Conservation (phyloP, 2,888 invertebrate species). For the Hipparchia sbordonii region DNA sequence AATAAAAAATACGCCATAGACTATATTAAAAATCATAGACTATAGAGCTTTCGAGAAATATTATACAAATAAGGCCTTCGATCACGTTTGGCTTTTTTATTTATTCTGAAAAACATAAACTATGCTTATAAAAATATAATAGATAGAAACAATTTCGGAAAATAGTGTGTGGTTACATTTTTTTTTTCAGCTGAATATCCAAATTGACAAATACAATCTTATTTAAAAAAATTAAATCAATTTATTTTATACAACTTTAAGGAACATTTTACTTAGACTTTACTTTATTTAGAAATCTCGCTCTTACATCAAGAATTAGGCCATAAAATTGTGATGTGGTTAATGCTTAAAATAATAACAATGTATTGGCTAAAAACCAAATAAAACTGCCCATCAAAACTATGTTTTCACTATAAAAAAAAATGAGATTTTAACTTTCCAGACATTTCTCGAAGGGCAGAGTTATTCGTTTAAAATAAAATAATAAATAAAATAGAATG, state of each 20-base stretch:
- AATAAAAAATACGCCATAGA: neutral
- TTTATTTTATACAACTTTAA: neutral
- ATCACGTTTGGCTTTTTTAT: neutral
- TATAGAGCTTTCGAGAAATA: neutral
- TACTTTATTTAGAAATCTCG: too few relatives aligned
- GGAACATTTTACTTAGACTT: slow-evolving; percentile 7
- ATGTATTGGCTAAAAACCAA: slow-evolving; percentile 33
- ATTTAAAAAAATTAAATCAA: neutral
- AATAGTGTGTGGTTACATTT: neutral
- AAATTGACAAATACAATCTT: too few relatives aligned
- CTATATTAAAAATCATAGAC: neutral
- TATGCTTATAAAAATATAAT: neutral
- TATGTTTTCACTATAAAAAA: neutral
- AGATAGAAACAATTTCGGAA: neutral
- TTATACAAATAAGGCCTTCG: neutral
- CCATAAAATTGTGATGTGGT: slow-evolving; percentile 36
- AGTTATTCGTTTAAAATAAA: slow-evolving; percentile 15
- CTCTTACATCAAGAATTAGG: slow-evolving; percentile 11
- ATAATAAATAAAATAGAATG: slow-evolving; percentile 23
- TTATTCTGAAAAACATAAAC: neutral
- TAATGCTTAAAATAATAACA: slow-evolving; percentile 37
- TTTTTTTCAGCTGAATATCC: neutral
- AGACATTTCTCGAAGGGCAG: slow-evolving; percentile 9
- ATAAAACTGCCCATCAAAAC: slow-evolving; percentile 32
- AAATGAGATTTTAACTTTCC: slow-evolving; percentile 18